Evolutionary conservation across 2,888 invertebrate genomes (phyloP).

Genomic region (Catocala fraxini): DNA sequence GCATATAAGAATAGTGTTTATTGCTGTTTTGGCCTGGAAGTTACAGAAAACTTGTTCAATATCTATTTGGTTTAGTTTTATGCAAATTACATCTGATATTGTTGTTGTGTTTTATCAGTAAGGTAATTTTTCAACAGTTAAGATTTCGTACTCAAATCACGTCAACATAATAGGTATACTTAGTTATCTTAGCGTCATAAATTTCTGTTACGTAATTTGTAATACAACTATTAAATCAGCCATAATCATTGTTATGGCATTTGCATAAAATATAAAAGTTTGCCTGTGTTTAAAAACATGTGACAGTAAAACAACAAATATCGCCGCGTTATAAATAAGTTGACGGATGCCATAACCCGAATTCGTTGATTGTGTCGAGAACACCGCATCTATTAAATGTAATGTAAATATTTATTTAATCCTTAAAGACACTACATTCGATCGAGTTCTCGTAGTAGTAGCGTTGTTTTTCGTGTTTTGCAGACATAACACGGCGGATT

Average conservation of each 20-base stretch:
- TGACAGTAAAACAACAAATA: constrained; percentile 28
- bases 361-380: constrained; percentile 34
- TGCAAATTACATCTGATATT: too few relatives aligned
- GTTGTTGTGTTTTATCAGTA: too few relatives aligned
- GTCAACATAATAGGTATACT: too few relatives aligned
- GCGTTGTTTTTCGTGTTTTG: constrained; percentile 54
- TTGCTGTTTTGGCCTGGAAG: constrained; percentile 4
- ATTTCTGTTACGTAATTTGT: neutral
- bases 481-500: constrained; percentile 55
- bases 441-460: constrained; percentile 45
- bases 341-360: constrained; percentile 27
- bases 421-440: constrained; percentile 29
- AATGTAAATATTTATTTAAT: constrained; percentile 36
- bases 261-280: neutral
- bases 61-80: neutral
- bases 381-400: constrained; percentile 38
- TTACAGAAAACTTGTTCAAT: neutral
- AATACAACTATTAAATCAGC: constrained; percentile 1
- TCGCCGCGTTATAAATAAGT: constrained; percentile 28
- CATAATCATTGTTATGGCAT: neutral
- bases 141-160: too few relatives aligned
- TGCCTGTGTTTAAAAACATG: constrained; percentile 15
- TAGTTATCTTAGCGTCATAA: too few relatives aligned
- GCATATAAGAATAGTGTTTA: constrained; percentile 7
- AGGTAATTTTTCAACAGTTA: too few relatives aligned